Evolutionary conservation across 2,113 vertebrate genomes (phyloP).

Genomic region (Cyrtonyx montezumae): DNA sequence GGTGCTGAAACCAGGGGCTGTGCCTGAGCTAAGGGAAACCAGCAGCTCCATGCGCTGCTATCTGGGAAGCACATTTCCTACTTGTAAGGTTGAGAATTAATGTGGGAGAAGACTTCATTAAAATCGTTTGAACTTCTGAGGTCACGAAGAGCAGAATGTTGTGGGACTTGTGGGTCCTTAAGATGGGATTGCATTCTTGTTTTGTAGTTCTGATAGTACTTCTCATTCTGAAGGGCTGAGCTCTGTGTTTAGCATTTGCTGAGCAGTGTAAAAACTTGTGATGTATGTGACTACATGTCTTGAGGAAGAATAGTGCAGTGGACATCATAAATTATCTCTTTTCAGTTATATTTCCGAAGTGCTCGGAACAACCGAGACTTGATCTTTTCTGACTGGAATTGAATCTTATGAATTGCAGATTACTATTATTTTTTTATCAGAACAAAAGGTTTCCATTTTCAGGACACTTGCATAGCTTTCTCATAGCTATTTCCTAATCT

Average conservation of each 20-base stretch:
- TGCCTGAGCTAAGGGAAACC: rapidly evolving
- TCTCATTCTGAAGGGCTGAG: constrained; percentile 36
- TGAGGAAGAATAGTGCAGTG: background rate
- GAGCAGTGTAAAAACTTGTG: background rate
- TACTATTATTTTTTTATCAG: constrained; percentile 33
- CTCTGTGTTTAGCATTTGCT: background rate
- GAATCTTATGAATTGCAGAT: constrained; percentile 53
- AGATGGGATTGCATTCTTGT: background rate
- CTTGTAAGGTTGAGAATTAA: background rate
- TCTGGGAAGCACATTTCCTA: background rate
- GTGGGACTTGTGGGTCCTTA: background rate
- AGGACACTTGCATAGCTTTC: background rate
- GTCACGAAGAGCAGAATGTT: background rate
- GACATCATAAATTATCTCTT: background rate
- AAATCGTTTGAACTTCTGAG: background rate
- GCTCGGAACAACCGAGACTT: constrained; percentile 6
- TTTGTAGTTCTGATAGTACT: background rate
- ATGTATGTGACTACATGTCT: background rate
- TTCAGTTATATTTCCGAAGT: background rate
- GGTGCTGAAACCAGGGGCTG: background rate
- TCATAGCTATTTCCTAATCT: constrained; percentile 27
- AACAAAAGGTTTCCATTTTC: constrained; percentile 23
- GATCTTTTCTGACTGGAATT: constrained; percentile 35
- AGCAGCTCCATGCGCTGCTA: rapidly evolving
- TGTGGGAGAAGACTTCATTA: background rate